Base-by-base conservation (phyloP, 2,797 vertebrate genomes). In the Enteromius afrohamiltoni region DNA sequence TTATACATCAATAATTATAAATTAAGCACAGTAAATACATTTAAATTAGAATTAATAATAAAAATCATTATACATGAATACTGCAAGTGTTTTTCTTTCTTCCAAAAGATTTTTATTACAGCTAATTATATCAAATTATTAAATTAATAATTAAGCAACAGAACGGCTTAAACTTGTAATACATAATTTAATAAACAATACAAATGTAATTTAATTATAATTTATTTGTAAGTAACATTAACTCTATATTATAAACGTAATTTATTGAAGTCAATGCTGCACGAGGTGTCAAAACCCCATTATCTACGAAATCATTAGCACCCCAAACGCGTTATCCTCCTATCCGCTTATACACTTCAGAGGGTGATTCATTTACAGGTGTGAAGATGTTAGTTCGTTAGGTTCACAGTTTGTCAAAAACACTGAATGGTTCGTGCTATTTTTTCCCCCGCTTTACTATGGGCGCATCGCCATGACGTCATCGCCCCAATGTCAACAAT, bases 401-500 rank as follows among this genome's bases (percentile, higher is more conserved):
- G 19, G 58, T 34, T n/a, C 6, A n/a, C 11, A 51, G 7, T 64
- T 29, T 49, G 29, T 9, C 40, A n/a, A 45, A 55, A 82, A 31
- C 21, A 17, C 26, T 29, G 80, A 67, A 62, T 60, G 69, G 68
- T 26, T 67, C 19, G 64, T 2, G 19, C 23, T 26, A 6, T 49
- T 49, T 76, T 71, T 10, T 8, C 11, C 73, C 8, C 11, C 65
- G 14, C 55, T 77, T 76, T 79, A 31, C 69, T 82, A 42, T 70
- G 65, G 74, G 67, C 51, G 80, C 76, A 75, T 70, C 21, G 81
- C 62, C 77, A 45, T 94, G 93, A 94, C 93, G 92, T 94, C 93
- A 94, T 83, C 80, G 78, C 91, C 88, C 88, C 90, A 91, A 93
- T 94, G 93, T 94, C 93, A 94, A 94, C 93, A 94, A 92, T 92